Base-by-base conservation (phyloP, 2,113 vertebrate species). In the Tragelaphus buxtoni region DNA sequence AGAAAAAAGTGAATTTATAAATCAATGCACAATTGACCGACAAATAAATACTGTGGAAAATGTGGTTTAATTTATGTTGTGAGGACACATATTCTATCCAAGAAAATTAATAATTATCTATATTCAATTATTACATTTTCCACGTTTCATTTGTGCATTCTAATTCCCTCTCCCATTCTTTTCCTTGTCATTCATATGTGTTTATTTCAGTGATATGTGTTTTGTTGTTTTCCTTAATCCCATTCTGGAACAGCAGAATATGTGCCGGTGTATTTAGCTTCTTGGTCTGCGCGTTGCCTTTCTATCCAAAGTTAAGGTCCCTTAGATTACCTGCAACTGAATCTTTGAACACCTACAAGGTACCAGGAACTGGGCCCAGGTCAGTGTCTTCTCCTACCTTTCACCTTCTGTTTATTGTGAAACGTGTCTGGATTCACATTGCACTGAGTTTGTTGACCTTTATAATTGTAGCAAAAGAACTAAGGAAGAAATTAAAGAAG, bases 81-180 rank as follows among this genome's bases (percentile, higher is more conserved):
- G 42, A 45, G 13, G 42, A 80, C 60, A 4, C 32, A 8, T 39
- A 14, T 90, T 82, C 61, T 55, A 22, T 63, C 28, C 3, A 45
- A 28, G 45, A 87, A n/a, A 90, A 77, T 47, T 72, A 69, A 72
- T 74, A 51, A 82, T 9, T 56, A 55, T 60, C 60, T 24, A 83
- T 81, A 88, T 58, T 92, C 49, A 76, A 45, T 91, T 42, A 39
- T n/a, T 83, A 47, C 28, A 14, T 92, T 92, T 95, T 39, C 56
- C 22, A 30, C 3, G 10, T 42, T 82, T 39, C 11, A 1, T n/a
- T 86, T 84, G 20, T 65, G 42, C 65, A 69, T 84, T 92, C 61
- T 58, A 63, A n/a, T 76, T 51, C 45, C 18, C 14, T 72, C 47
- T 88, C 12, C 60, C 35, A 22, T 89, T 84, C 61, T 85, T 87